Percentiles rank a stretch among this genome's conserved stretches.
Evolutionary conservation across 2,888 invertebrate genomes (phyloP).

Genomic region (Pristionchus maxplancki): DNA sequence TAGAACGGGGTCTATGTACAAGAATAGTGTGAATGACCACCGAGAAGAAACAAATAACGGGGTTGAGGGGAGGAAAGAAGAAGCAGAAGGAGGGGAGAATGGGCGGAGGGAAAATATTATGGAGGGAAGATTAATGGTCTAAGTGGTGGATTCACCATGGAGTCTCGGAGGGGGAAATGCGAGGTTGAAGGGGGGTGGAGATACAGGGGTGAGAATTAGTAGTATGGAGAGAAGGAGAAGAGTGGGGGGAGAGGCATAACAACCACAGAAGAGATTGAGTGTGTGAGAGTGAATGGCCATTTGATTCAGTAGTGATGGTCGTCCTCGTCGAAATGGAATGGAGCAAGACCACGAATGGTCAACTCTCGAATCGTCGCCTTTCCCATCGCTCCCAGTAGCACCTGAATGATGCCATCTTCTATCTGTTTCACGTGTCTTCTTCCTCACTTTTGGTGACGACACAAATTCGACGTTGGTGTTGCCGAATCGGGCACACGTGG

Average conservation of each 20-base stretch:
- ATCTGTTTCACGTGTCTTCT: not conserved
- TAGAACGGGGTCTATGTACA: slow-evolving; percentile 1
- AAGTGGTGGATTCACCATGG: slow-evolving; percentile 35
- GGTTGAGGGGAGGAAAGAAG: not conserved
- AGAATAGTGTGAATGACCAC: slow-evolving; percentile 32
- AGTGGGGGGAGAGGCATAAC: not conserved
- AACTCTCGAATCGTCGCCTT: slow-evolving; percentile 70
- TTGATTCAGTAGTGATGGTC: slow-evolving; percentile 6
- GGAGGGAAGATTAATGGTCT: slow-evolving; percentile 39
- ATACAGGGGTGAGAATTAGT: not conserved
- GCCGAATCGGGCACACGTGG: slow-evolving; percentile 61
- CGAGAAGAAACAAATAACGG: slow-evolving; percentile 29
- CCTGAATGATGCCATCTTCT: slow-evolving; percentile 55
- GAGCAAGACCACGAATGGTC: slow-evolving; percentile 55
- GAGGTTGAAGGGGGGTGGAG: not conserved
- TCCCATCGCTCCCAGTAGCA: slow-evolving; percentile 74
- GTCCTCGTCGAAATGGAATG: slow-evolving; percentile 28
- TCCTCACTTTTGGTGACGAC: slow-evolving; percentile 61
- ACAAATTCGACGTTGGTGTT: slow-evolving; percentile 69
- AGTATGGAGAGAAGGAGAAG: slow-evolving; percentile 30
- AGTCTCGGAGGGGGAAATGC: not conserved
- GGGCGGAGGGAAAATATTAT: slow-evolving; percentile 15
- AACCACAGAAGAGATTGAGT: slow-evolving; percentile 28
- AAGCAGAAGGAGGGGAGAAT: slow-evolving; percentile 2
- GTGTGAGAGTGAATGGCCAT: not conserved